Base-by-base conservation (phyloP, 2,888 invertebrate species). In the Drosophila rubida region DNA sequence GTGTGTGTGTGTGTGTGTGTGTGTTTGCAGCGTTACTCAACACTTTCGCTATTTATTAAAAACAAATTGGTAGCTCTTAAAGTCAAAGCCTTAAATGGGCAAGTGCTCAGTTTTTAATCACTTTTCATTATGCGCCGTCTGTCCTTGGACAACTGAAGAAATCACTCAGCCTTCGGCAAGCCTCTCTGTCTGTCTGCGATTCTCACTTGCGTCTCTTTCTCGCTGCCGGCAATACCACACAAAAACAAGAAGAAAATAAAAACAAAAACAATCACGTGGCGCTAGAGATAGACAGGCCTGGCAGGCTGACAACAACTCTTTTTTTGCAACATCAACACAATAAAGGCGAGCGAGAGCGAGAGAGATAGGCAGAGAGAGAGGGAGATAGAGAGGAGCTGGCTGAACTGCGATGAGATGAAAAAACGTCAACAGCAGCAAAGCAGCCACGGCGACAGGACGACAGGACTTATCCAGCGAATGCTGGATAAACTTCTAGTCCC, bases 241-340 rank as follows among this genome's bases (percentile, higher is more conserved):
- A n/a, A n/a, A n/a, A n/a, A n/a, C n/a, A n/a, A n/a, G n/a, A n/a
- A n/a, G n/a, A n/a, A n/a, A n/a, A n/a, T n/a, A n/a, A n/a, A 82
- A 87, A 68, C 65, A 82, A 87, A 87, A 87, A 82, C 82, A 82
- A 87, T 82, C 83, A 87, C 86, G 78, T 83, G 82, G 87, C 86
- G 68, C 62, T 68, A 73, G 80, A 81, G 80, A 81, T 71, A 76
- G 83, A 76, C 87, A 78, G 87, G 79, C 68, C 79, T 81, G 80
- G 64, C 84, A 80, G 88, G 78, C 82, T 82, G 86, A 87, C 85
- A 81, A 81, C 82, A 80, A 81, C 80, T 87, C 85, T 75, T 79
- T 77, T 65, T 59, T 75, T 75, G 88, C 83, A 82, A 82, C 86
- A 85, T 82, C 88, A 87, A 82, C 82, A 82, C 82, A 82, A 82